These are phyloP conservation scores for Morus bassanus DNA, from an alignment of 2,797 vertebrate species.

Conservation along the genomic window DNA sequence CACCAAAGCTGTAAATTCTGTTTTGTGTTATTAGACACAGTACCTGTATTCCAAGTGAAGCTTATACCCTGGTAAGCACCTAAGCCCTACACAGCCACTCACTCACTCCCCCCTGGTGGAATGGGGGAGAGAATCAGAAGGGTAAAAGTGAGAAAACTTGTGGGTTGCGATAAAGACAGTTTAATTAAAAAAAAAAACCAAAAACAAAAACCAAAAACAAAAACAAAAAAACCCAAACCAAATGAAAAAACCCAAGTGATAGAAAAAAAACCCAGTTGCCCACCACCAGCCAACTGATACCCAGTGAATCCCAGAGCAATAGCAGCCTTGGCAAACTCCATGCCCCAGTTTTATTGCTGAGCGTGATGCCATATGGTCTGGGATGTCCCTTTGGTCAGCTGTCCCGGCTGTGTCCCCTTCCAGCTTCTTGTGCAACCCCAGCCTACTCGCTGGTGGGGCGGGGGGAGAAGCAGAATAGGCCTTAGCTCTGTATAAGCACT, in stretches of 20 bases:
- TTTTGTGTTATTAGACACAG: background rate
- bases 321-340: background rate
- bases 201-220: no score
- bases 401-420: background rate
- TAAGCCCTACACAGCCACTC: background rate
- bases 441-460: no score
- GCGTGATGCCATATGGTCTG: accelerated
- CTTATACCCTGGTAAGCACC: background rate
- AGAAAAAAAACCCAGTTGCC: background rate
- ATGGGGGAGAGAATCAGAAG: background rate
- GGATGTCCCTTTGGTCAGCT: background rate
- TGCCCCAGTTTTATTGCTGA: background rate
- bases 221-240: background rate
- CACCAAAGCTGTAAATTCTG: background rate
- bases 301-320: background rate
- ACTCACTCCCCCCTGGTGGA: accelerated
- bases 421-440: background rate
- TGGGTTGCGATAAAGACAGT: background rate
- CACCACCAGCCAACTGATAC: background rate
- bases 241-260: background rate
- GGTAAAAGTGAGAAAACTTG: background rate
- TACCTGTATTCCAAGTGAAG: background rate
- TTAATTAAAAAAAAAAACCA: background rate
- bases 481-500: background rate
- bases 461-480: background rate